Conservation (phyloP, 2,888 invertebrate species). For the Ectropis crepuscularia region DNA sequence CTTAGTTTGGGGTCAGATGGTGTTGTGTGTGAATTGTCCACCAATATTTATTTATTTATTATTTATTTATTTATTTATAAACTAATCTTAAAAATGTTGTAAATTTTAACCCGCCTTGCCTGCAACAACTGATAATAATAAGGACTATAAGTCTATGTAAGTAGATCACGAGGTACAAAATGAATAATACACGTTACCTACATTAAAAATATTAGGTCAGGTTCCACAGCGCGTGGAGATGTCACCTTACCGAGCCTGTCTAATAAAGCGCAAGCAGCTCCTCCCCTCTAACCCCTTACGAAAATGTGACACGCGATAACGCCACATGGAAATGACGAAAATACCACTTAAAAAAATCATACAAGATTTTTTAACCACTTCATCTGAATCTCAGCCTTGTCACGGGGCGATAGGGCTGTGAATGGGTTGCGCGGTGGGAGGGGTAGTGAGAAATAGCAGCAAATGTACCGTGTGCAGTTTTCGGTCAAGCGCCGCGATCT, state of each 20-base stretch:
- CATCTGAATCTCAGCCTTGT: not conserved
- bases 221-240: not conserved
- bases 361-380: constrained; percentile 3
- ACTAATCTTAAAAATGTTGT: too few relatives aligned
- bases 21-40: too few relatives aligned
- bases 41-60: too few relatives aligned
- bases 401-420: not conserved
- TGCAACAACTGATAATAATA: too few relatives aligned
- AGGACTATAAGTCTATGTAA: too few relatives aligned
- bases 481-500: constrained; percentile 42
- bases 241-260: constrained; percentile 31
- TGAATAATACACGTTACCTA: too few relatives aligned
- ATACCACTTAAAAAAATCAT: constrained; percentile 37
- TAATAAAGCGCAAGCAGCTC: constrained; percentile 41
- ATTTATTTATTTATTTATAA: too few relatives aligned
- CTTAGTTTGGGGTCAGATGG: too few relatives aligned
- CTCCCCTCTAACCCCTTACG: constrained; percentile 24
- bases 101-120: too few relatives aligned
- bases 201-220: too few relatives aligned
- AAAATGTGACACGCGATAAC: constrained; percentile 41
- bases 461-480: constrained; percentile 45
- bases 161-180: too few relatives aligned
- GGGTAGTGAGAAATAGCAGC: constrained; percentile 23
- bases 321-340: constrained; percentile 43
- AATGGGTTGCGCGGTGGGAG: not conserved